Conservation (phyloP, 2,888 invertebrate genomes). For the Belgica antarctica region DNA sequence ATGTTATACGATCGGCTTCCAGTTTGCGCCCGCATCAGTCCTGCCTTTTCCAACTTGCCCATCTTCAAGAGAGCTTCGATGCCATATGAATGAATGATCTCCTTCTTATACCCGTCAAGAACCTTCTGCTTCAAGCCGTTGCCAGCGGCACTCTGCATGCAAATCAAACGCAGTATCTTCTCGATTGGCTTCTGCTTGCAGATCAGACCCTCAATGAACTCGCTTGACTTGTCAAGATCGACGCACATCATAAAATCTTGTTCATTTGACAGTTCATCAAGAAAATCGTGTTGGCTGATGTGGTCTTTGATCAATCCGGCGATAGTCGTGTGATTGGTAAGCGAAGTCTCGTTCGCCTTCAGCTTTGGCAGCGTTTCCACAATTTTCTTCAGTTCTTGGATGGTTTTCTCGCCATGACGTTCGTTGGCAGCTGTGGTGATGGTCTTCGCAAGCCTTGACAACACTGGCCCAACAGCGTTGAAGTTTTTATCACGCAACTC, state of each 20-base stretch:
- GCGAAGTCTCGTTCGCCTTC: conserved; percentile 79
- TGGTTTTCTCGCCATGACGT: conserved; percentile 78
- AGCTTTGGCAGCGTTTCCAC: conserved; percentile 86
- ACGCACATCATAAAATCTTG: conserved; percentile 90
- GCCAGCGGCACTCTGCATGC: conserved; percentile 87
- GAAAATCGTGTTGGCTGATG: conserved; percentile 70
- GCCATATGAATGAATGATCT: conserved; percentile 82
- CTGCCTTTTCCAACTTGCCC: conserved; percentile 82
- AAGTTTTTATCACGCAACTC: conserved; percentile 93
- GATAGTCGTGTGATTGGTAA: conserved; percentile 86
- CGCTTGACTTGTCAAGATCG: conserved; percentile 83
- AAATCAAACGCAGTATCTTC: conserved; percentile 83
- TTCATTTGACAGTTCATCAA: conserved; percentile 76
- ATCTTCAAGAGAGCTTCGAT: conserved; percentile 77
- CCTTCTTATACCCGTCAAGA: conserved; percentile 67
- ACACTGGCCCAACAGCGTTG: conserved; percentile 76
- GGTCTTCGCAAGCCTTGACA: conserved; percentile 82
- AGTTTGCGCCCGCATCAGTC: conserved; percentile 73
- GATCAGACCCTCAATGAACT: conserved; percentile 90
- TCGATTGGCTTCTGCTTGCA: conserved; percentile 77
- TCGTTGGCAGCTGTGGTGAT: conserved; percentile 85
- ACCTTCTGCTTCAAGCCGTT: conserved; percentile 91
- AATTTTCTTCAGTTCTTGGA: conserved; percentile 93
- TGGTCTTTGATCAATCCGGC: conserved; percentile 90
- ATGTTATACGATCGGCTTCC: conserved; percentile 71